Evolutionary conservation across 2,797 vertebrate species (phyloP), one percentile per base, ranked within the genome.

Genomic region (Gallinago stenura): DNA sequence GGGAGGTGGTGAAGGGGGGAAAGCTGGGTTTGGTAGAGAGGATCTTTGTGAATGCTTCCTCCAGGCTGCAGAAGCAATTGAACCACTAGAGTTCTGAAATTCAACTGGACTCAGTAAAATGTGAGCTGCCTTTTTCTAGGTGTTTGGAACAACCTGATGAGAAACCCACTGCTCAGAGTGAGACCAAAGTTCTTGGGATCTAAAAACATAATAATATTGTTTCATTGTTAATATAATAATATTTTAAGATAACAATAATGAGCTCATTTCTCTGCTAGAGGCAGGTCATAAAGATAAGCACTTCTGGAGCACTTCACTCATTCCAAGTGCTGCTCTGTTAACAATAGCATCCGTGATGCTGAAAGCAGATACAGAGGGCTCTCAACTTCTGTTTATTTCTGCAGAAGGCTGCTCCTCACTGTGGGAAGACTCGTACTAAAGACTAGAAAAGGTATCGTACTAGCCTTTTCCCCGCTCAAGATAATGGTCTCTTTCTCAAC

Each of bases 271-370:
- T 91, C 57, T 72, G 31, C 65, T 89, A 83, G 75, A 83, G 56
- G 37, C 68, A 78, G 54, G 78, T 58, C 57, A 72, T 68, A 89
- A 92, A 90, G 75, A 84, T 76, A 87, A 96, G 58, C 25, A 24
- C 51, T 95, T 88, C 91, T 94, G 83, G 85, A 96, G 66, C 70
- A 68, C 87, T 91, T 93, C 31, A 43, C 83, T 83, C 21, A 58
- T 90, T 94, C 58, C 41, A 60, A 85, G 81, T 56, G 86, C 65
- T 78, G 43, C 73, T 72, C 54, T 93, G 39, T 73, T 92, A 95
- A 83, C 85, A 90, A 79, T 68, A 72, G 43, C 16, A 58, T 83
- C 88, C 75, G 53, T 62, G 86, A 72, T 85, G 68, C 64, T 91
- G 79, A 58, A 81, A 80, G 76, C 41, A 95, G 78, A 57, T 57